Evolutionary conservation across 2,797 vertebrate genomes (phyloP).

Genomic region (Salarias fasciatus): DNA sequence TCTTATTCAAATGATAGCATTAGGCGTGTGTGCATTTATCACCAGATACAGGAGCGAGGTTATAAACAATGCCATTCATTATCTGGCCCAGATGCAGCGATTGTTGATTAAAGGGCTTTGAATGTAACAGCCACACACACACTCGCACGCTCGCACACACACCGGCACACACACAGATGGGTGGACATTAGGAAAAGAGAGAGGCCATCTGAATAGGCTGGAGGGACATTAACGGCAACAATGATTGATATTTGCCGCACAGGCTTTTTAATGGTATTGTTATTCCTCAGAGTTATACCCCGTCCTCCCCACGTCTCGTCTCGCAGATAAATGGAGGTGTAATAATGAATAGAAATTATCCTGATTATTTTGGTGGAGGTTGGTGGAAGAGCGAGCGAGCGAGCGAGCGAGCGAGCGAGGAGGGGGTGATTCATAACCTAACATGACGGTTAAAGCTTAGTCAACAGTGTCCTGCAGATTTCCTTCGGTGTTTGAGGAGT

Average conservation of each 20-base stretch:
- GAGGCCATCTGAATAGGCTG: constrained; percentile 95
- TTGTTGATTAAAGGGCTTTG: constrained; percentile 97
- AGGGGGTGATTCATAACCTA: constrained; percentile 59
- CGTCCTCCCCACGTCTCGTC: constrained; percentile 76
- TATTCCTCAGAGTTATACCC: constrained; percentile 89
- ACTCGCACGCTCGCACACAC: constrained; percentile 36
- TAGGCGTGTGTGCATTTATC: constrained; percentile 91
- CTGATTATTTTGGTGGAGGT: constrained; percentile 74
- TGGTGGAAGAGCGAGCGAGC: too few species aligned
- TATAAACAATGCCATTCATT: constrained; percentile 98
- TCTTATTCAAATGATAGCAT: constrained; percentile 95
- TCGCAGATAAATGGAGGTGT: constrained; percentile 79
- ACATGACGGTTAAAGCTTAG: constrained; percentile 55
- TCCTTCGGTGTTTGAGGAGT: constrained; percentile 13
- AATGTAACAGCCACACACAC: constrained; percentile 75
- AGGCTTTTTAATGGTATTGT: constrained; percentile 96
- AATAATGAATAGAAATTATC: constrained; percentile 84
- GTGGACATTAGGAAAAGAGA: constrained; percentile 91
- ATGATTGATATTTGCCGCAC: constrained; percentile 92
- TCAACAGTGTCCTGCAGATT: constrained; percentile 49
- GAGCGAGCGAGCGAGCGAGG: constrained; percentile 40
- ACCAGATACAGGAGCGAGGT: constrained; percentile 91
- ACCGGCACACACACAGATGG: constrained; percentile 87
- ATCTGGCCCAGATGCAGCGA: constrained; percentile 95
- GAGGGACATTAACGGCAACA: constrained; percentile 95